Conservation (phyloP, 2,113 vertebrate species). For the Scomber colias region DNA sequence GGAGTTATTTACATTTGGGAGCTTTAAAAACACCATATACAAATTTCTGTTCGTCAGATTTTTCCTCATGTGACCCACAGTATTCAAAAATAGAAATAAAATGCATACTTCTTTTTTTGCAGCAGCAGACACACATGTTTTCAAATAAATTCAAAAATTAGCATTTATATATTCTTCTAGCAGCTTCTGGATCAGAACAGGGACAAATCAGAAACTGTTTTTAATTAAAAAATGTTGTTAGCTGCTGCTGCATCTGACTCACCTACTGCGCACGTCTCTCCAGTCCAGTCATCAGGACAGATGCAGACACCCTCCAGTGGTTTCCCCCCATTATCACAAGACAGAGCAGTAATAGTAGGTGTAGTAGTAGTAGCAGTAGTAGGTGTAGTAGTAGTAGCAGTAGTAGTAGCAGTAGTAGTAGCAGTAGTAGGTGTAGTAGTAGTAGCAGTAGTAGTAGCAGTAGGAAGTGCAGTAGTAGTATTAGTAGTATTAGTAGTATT, state of each 20-base stretch:
- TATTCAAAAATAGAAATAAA: too few species aligned
- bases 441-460: neutral
- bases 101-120: too few species aligned
- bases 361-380: neutral
- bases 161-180: too few species aligned
- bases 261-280: slow-evolving; percentile 50
- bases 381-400: neutral
- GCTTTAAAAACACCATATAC: too few species aligned
- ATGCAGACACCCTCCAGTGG: slow-evolving; percentile 25
- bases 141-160: too few species aligned
- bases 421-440: neutral
- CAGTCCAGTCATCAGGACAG: slow-evolving; percentile 66
- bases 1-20: too few species aligned
- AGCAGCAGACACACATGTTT: too few species aligned
- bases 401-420: neutral
- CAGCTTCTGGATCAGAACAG: too few species aligned
- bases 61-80: too few species aligned
- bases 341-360: neutral
- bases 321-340: slow-evolving; percentile 39
- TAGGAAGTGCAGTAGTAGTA: neutral
- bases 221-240: too few species aligned
- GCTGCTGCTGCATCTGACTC: neutral
- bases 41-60: too few species aligned
- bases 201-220: too few species aligned
- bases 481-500: neutral